A percentile compares a stretch with the other conserved stretches of the same genome.
These are phyloP conservation scores for Cantharis nigra DNA, from an alignment of 2,888 invertebrate species.

Conservation along the genomic window DNA sequence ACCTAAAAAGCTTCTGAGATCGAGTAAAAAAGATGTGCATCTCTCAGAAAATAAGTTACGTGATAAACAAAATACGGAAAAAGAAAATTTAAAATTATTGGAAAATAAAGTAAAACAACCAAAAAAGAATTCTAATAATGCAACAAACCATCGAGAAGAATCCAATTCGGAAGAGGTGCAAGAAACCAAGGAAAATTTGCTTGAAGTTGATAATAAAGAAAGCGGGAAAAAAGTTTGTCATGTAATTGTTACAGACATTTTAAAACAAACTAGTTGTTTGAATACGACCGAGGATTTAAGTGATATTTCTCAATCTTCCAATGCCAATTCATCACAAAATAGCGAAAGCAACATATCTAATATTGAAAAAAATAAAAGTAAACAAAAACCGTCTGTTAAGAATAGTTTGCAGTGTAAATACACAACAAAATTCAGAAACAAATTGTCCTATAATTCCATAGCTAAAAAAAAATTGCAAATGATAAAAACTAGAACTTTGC, in stretches of 20 bases:
- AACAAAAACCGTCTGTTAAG: not conserved
- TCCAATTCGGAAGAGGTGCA: not conserved
- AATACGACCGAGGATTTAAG: not conserved
- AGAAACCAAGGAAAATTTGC: not conserved
- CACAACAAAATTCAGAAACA: not conserved
- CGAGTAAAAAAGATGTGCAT: not conserved
- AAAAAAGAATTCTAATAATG: not conserved
- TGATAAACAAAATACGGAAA: not conserved
- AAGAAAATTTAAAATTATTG: no score
- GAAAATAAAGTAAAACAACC: not conserved
- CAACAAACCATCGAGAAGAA: not conserved
- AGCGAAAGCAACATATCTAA: not conserved
- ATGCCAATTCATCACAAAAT: not conserved
- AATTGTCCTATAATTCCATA: not conserved
- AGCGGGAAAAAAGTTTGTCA: not conserved
- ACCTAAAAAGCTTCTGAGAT: not conserved
- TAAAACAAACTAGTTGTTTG: not conserved
- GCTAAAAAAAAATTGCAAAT: not conserved
- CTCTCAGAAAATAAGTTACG: not conserved
- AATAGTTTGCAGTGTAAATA: not conserved
- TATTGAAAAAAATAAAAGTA: not conserved
- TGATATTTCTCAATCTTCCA: not conserved
- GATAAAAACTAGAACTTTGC: not conserved
- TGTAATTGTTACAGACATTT: slow-evolving; percentile 4
- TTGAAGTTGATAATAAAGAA: not conserved